Evolutionary conservation across 1,140 invertebrate species (phyloP), one percentile per base, ranked within the genome.

Genomic region (Onthophagus taurus): DNA sequence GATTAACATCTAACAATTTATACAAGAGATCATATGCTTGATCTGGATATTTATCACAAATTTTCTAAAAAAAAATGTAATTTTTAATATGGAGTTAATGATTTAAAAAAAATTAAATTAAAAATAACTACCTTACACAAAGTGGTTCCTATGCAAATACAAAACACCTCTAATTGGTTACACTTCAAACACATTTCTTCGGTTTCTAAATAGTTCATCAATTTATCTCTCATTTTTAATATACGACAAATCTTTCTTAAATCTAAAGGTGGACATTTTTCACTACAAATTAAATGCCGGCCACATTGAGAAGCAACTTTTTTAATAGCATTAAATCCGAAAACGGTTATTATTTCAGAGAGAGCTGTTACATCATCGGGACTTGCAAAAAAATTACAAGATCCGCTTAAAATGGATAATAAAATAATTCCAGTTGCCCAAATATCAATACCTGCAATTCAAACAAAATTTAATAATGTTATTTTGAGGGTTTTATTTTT

Each of bases 351-450:
- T 35, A 93, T 82, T 72, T 93, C 89, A 35, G 85, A 82, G 20
- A 93, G 65, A 20, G 86, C 84, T 17, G 80, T 78, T 35, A 83
- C 67, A 58, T 90, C 87, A 64, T 90, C 85, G 26, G 79, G 74
- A 5, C 83, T 82, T 46, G 80, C 76, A 58, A 93, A 89, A 60
- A 93, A 87, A 19, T 85, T 85, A 69, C 87, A 88, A 2, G 84
- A 77, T 12, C 78, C 77, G 54, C 80, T 83, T 5, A 92, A 66
- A 44, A 89, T 77, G 37, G 80, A 83, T 2, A 90, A 62, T 54
- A 93, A 76, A 44, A 93, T 89, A 3, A 93, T 81, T 24, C 90
- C 90, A 29, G 78, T 77, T 23, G 89, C 85, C 90, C 90, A 94
- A 42, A 91, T 74, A 68, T 95, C 90, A 47, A 95, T 81, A 50